Evolutionary conservation across 2,888 invertebrate species (phyloP).

Genomic region (Opisthograptis luteolata): DNA sequence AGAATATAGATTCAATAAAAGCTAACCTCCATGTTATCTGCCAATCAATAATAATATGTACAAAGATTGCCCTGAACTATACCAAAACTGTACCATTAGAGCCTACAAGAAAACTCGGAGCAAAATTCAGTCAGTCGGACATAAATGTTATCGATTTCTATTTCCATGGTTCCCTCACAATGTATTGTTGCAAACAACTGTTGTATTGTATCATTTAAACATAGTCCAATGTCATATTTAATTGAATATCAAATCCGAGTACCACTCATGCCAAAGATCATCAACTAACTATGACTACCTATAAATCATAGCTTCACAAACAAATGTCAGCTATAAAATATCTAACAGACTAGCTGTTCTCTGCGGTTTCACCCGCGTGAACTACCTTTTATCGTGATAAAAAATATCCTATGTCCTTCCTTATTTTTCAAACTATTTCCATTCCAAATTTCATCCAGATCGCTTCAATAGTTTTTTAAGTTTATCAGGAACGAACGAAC

Average conservation of each 20-base stretch:
- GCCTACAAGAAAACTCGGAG: background rate
- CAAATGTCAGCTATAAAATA: constrained; percentile 19
- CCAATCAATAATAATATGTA: too few relatives aligned
- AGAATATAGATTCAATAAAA: background rate
- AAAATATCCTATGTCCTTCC: too few relatives aligned
- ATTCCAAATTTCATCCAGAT: too few relatives aligned
- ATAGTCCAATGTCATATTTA: constrained; percentile 4
- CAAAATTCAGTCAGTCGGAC: background rate
- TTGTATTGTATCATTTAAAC: background rate
- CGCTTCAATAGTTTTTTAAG: too few relatives aligned
- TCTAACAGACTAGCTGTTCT: constrained; percentile 10
- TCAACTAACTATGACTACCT: constrained; percentile 15
- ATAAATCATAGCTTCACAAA: constrained; percentile 24
- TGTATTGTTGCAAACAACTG: background rate
- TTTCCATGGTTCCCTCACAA: background rate
- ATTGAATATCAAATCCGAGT: constrained; percentile 4
- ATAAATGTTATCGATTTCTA: constrained; percentile 9
- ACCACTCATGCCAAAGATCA: constrained; percentile 12
- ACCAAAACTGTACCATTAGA: too few relatives aligned
- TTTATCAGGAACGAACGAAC: too few relatives aligned
- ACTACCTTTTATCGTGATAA: too few relatives aligned
- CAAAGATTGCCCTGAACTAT: too few relatives aligned
- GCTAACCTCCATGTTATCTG: background rate
- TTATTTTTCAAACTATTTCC: too few relatives aligned
- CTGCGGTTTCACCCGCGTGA: too few relatives aligned